A percentile compares a stretch with the other conserved stretches of the same genome.
phyloP scores from a whole-genome alignment of 35 echinoderm and acorn worm species.

The Eucidaris tribuloides region DNA sequence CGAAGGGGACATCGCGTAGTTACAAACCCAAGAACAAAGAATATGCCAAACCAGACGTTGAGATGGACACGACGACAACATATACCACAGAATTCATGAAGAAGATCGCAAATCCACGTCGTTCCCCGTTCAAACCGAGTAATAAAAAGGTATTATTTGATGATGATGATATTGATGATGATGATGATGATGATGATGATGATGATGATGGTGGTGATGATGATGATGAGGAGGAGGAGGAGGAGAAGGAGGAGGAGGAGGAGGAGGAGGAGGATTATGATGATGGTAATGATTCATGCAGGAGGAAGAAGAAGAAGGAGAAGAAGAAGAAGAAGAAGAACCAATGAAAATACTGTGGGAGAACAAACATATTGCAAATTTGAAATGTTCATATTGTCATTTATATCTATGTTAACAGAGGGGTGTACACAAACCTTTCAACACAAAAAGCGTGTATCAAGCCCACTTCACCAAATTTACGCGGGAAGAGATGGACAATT shows the following conservation, averaged over 20 bases:
- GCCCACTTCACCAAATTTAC: slow-evolving; percentile 57
- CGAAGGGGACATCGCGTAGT: background rate
- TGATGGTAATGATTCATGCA: too few relatives aligned
- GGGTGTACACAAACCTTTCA: slow-evolving; percentile 41
- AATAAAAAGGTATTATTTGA: background rate
- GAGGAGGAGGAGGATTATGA: too few relatives aligned
- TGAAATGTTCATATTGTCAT: background rate
- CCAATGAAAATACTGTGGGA: slow-evolving; percentile 20
- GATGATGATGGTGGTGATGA: background rate
- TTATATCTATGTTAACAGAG: background rate
- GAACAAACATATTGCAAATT: slow-evolving; percentile 15
- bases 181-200: background rate
- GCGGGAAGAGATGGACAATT: slow-evolving; percentile 42
- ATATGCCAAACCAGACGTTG: slow-evolving; percentile 6
- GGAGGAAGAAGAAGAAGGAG: background rate
- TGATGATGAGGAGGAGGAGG: background rate
- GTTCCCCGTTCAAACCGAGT: background rate
- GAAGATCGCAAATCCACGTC: background rate
- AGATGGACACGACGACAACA: slow-evolving; percentile 19
- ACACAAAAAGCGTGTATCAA: slow-evolving; percentile 67
- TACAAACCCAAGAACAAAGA: slow-evolving; percentile 7
- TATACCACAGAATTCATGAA: slow-evolving; percentile 49
- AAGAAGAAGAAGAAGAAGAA: slow-evolving; percentile 6
- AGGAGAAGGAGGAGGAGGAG: too few relatives aligned
- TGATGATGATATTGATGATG: background rate